These are phyloP conservation scores for Odontomachus brunneus DNA, from an alignment of 1,140 invertebrate species.

Conservation along the genomic window DNA sequence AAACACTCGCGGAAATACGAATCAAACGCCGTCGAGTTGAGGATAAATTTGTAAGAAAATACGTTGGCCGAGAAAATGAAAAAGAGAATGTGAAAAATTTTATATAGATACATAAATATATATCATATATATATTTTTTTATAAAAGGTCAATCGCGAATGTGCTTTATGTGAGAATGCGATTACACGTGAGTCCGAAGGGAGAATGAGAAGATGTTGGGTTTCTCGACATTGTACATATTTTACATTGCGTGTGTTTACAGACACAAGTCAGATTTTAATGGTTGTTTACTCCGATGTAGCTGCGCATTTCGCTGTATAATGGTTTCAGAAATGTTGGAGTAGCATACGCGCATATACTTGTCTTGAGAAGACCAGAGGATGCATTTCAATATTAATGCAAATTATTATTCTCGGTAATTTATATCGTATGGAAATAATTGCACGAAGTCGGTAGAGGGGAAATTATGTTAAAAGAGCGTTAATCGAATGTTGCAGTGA, in stretches of 20 bases:
- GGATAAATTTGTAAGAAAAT: constrained; percentile 69
- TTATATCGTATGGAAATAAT: constrained; percentile 13
- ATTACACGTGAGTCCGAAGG: constrained; percentile 17
- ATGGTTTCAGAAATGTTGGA: constrained; percentile 66
- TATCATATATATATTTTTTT: constrained; percentile 74
- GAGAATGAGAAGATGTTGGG: constrained; percentile 34
- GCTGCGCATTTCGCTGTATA: constrained; percentile 63
- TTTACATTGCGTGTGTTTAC: constrained; percentile 69
- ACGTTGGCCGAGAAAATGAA: constrained; percentile 55
- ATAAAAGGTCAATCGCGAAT: constrained; percentile 66
- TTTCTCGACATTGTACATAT: constrained; percentile 74
- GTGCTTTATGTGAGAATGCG: constrained; percentile 56
- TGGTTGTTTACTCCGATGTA: constrained; percentile 64
- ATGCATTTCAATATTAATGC: constrained; percentile 58
- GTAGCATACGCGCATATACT: constrained; percentile 43
- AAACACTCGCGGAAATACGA: constrained; percentile 53
- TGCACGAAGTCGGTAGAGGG: neutral
- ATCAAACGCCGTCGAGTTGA: constrained; percentile 65
- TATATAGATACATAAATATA: constrained; percentile 69
- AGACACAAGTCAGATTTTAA: constrained; percentile 58
- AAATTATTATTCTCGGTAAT: neutral
- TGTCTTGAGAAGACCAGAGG: constrained; percentile 59
- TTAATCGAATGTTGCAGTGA: neutral
- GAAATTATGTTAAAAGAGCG: constrained; percentile 16
- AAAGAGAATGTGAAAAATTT: constrained; percentile 65